Percentiles rank a stretch among this genome's conserved stretches.
These are phyloP conservation scores for Leptinotarsa rubiginosa DNA, from an alignment of 2,888 invertebrate species.

Conservation along the genomic window DNA sequence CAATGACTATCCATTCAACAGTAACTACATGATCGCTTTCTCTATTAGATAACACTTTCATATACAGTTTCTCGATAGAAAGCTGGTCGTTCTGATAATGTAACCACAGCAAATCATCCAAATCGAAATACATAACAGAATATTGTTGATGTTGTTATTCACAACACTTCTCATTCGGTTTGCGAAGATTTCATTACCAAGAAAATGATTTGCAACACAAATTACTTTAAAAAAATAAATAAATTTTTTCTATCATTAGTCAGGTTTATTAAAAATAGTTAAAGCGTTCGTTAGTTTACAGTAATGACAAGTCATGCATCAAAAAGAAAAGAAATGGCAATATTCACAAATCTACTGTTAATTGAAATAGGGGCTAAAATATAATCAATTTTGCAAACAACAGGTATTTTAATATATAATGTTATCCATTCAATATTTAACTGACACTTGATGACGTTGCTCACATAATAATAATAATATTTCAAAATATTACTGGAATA, in stretches of 20 bases:
- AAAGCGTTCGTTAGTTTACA: slow-evolving; percentile 5
- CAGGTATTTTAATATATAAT: background rate
- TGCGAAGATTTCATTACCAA: too few relatives aligned
- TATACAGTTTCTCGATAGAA: too few relatives aligned
- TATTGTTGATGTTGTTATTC: too few relatives aligned
- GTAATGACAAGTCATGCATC: background rate
- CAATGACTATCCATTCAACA: slow-evolving; percentile 18
- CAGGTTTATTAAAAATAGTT: slow-evolving; percentile 3
- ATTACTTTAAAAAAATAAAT: background rate
- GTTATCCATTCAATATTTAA: too few relatives aligned
- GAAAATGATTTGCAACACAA: background rate
- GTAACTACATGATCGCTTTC: background rate
- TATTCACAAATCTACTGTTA: background rate
- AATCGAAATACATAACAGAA: too few relatives aligned
- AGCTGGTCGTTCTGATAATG: too few relatives aligned
- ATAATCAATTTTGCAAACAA: background rate
- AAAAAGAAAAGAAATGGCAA: background rate
- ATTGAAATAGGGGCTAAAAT: background rate
- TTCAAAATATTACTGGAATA: too few relatives aligned
- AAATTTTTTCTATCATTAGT: background rate
- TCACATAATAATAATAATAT: too few relatives aligned
- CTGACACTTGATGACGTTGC: too few relatives aligned
- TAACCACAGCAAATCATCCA: too few relatives aligned
- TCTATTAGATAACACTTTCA: too few relatives aligned
- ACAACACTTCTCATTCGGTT: too few relatives aligned